Evolutionary conservation across 2,797 vertebrate genomes (phyloP).

Genomic region (Gouania willdenowi): DNA sequence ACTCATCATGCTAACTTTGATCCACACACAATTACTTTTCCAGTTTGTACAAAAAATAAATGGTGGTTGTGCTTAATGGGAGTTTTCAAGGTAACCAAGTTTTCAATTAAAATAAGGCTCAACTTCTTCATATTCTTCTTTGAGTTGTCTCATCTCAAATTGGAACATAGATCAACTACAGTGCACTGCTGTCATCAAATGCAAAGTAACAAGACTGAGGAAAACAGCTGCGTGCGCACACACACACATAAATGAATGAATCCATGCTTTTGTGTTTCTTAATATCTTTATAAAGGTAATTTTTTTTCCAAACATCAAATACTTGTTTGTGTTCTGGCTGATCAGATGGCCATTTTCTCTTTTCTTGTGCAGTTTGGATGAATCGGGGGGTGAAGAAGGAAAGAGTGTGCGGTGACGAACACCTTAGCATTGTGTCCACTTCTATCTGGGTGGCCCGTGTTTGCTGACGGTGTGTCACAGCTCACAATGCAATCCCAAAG

Average conservation of each 20-base stretch:
- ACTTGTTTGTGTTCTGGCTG: not conserved
- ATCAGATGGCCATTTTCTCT: slow-evolving; percentile 10
- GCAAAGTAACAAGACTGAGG: no score
- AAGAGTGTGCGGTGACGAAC: slow-evolving; percentile 14
- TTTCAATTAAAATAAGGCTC: no score
- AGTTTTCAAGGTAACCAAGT: no score
- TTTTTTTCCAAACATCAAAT: no score
- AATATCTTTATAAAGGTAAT: not conserved
- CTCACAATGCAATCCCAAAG: slow-evolving; percentile 16
- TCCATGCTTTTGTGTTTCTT: no score
- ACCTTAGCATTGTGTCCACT: slow-evolving; percentile 24
- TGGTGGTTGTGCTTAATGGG: not conserved
- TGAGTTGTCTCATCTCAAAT: no score
- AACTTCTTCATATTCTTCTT: no score
- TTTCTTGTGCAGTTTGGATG: slow-evolving; percentile 47
- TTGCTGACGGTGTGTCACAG: slow-evolving; percentile 32
- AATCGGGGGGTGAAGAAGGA: slow-evolving; percentile 17
- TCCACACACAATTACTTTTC: not conserved
- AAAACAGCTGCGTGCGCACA: no score
- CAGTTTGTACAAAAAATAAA: slow-evolving; percentile 22
- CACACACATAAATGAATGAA: no score
- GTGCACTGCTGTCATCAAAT: no score
- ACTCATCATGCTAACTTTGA: slow-evolving; percentile 2
- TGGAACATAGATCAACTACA: no score
- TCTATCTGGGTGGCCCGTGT: slow-evolving; percentile 51